Evolutionary conservation across 2,113 vertebrate species (phyloP).

Genomic region (Grus americana): DNA sequence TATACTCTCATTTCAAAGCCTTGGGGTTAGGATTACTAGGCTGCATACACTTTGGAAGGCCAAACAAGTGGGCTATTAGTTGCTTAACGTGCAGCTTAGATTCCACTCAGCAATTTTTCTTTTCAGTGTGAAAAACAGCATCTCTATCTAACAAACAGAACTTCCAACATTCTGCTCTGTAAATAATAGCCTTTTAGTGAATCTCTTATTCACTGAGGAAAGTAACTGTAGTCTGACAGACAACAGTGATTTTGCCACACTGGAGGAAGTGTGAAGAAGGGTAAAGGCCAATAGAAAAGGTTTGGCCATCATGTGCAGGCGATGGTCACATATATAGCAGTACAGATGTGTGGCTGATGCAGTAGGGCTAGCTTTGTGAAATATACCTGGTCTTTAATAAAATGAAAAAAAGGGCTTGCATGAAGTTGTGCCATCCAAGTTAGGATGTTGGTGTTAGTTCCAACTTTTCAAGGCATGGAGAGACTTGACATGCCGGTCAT

Average conservation of each 20-base stretch:
- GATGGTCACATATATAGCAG: accelerated
- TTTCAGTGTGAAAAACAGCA: neutral
- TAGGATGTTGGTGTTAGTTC: neutral
- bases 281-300: neutral
- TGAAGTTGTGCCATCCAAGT: neutral
- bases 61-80: neutral
- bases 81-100: neutral
- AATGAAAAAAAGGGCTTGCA: neutral
- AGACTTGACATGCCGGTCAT: neutral
- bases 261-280: neutral
- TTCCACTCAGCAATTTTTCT: neutral
- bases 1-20: neutral
- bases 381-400: neutral
- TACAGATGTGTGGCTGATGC: neutral
- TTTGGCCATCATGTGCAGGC: neutral
- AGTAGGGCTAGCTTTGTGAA: neutral
- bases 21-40: neutral
- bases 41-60: neutral
- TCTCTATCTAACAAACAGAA: neutral
- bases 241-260: neutral
- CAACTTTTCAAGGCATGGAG: neutral
- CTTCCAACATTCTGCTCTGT: neutral
- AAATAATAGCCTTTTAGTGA: neutral
- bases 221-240: neutral
- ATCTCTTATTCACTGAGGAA: neutral